A percentile compares a stretch with the other conserved stretches of the same genome.
phyloP scores from a whole-genome alignment of 2,888 invertebrate species.

The Rotaria macrura region DNA sequence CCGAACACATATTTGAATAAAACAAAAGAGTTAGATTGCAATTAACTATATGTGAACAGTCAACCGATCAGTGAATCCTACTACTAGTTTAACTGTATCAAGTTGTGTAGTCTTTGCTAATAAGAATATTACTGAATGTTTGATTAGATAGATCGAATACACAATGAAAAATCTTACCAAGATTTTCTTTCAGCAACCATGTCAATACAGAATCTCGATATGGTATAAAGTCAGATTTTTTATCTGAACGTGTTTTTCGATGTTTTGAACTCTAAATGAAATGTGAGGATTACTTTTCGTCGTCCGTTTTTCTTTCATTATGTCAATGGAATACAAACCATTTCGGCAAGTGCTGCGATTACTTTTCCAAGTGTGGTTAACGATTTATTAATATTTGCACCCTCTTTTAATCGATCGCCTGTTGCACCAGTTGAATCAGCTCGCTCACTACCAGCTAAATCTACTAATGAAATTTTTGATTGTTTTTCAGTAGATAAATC shows the following conservation, averaged over 20 bases:
- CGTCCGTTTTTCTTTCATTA: conserved; percentile 39
- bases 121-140: too few relatives aligned
- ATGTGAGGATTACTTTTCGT: conserved; percentile 35
- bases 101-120: too few relatives aligned
- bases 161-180: not conserved
- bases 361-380: conserved; percentile 54
- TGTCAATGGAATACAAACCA: not conserved
- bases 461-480: conserved; percentile 55
- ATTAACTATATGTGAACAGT: too few relatives aligned
- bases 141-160: too few relatives aligned
- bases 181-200: conserved; percentile 54
- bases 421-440: conserved; percentile 54
- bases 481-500: conserved; percentile 53
- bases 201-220: conserved; percentile 56
- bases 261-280: conserved; percentile 5
- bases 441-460: conserved; percentile 56
- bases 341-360: conserved; percentile 51
- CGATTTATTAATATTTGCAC: conserved; percentile 56
- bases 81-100: too few relatives aligned
- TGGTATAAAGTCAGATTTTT: conserved; percentile 48
- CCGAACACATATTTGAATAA: too few relatives aligned
- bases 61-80: too few relatives aligned
- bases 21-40: too few relatives aligned
- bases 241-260: conserved; percentile 31
- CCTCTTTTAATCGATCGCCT: conserved; percentile 56